These are phyloP conservation scores for Pseudolycoriella hygida DNA, from an alignment of 2,888 invertebrate genomes.

Conservation along the genomic window DNA sequence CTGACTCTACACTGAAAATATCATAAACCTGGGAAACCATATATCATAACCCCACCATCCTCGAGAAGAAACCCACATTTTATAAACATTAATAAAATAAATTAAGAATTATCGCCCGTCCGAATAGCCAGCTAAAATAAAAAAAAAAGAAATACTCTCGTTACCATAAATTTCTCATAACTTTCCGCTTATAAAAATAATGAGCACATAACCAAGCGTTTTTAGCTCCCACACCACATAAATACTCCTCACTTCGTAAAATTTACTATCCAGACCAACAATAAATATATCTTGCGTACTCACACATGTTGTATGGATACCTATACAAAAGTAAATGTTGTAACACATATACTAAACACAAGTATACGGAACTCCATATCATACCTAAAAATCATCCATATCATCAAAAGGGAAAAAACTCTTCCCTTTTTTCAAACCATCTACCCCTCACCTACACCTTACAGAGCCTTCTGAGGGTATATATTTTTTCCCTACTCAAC, in stretches of 20 bases:
- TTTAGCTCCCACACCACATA: slow-evolving; percentile 1
- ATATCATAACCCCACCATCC: too few relatives aligned
- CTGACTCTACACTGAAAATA: too few relatives aligned
- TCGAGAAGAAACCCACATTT: too few relatives aligned
- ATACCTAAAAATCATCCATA: slow-evolving; percentile 1
- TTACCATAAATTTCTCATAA: slow-evolving; percentile 1
- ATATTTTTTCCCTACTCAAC: too few relatives aligned
- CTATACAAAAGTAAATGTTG: neutral
- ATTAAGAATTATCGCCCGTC: too few relatives aligned
- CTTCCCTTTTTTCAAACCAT: neutral
- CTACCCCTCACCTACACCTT: neutral
- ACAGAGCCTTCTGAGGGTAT: too few relatives aligned
- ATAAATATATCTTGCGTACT: neutral
- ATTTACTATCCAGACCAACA: slow-evolving; percentile 4
- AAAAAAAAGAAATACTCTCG: slow-evolving; percentile 1
- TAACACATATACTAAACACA: neutral
- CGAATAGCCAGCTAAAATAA: neutral
- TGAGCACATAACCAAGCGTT: slow-evolving; percentile 1
- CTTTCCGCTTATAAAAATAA: neutral
- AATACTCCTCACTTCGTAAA: slow-evolving; percentile 1
- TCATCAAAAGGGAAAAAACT: neutral
- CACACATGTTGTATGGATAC: neutral
- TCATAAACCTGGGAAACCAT: too few relatives aligned
- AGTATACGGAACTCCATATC: neutral
- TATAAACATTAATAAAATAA: too few relatives aligned